Evolutionary conservation across 2,797 vertebrate genomes (phyloP).

Genomic region (Hemitrygon akajei): DNA sequence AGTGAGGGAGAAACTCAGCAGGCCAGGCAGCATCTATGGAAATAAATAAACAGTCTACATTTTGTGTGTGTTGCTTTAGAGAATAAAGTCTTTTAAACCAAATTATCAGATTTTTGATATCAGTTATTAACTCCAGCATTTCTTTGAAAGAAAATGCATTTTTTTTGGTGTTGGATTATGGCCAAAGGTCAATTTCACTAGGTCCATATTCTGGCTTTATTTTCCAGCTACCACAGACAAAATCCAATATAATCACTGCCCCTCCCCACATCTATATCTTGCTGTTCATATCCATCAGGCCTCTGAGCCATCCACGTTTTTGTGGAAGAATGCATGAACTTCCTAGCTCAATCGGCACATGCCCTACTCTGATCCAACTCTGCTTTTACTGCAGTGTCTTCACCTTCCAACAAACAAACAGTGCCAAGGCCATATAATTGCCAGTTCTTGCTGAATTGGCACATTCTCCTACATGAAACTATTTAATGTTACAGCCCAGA

Average conservation of each 20-base stretch:
- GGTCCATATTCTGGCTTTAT: background rate
- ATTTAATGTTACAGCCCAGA: background rate
- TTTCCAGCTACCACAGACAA: background rate
- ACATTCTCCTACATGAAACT: background rate
- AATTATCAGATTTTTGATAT: no score
- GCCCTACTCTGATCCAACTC: background rate
- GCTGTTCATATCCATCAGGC: background rate
- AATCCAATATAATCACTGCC: background rate
- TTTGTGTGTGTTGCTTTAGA: no score
- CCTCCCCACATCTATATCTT: background rate
- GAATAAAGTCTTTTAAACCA: no score
- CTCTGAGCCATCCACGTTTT: background rate
- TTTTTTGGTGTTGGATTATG: background rate
- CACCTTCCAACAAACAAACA: background rate
- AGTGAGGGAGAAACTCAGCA: no score
- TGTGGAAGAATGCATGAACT: background rate
- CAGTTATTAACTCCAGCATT: no score
- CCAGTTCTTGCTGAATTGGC: background rate
- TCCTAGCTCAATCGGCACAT: background rate
- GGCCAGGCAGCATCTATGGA: no score
- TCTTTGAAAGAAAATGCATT: background rate
- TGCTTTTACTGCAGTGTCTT: background rate
- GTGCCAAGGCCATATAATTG: background rate
- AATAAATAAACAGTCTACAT: no score
- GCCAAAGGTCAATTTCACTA: background rate